Conservation (phyloP, 2,888 invertebrate species). For the Lissonota sp. region DNA sequence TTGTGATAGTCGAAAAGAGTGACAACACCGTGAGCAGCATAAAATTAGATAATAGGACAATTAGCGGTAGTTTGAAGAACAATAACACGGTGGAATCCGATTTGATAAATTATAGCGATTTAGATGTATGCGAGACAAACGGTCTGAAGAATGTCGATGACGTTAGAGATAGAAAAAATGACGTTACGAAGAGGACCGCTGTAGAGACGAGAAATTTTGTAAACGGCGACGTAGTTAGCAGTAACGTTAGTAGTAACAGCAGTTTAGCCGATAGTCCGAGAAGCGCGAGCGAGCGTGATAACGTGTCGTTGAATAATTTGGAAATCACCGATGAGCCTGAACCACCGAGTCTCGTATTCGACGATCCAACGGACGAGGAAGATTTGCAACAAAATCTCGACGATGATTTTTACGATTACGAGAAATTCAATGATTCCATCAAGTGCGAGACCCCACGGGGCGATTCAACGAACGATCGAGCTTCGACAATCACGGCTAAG, state of each 20-base stretch:
- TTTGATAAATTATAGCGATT: slow-evolving; percentile 64
- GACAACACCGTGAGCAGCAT: slow-evolving; percentile 76
- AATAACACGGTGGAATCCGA: slow-evolving; percentile 64
- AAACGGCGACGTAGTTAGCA: slow-evolving; percentile 72
- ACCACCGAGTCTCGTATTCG: slow-evolving; percentile 78
- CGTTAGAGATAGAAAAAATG: slow-evolving; percentile 66
- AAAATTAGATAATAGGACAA: slow-evolving; percentile 74
- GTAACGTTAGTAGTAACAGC: slow-evolving; percentile 77
- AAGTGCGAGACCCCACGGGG: slow-evolving; percentile 63
- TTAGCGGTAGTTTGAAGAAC: slow-evolving; percentile 71
- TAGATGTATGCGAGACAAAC: slow-evolving; percentile 67
- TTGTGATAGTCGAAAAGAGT: slow-evolving; percentile 77
- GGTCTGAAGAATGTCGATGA: slow-evolving; percentile 66
- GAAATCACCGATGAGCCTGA: slow-evolving; percentile 76
- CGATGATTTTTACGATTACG: slow-evolving; percentile 78
- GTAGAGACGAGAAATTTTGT: slow-evolving; percentile 65
- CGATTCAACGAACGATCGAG: slow-evolving; percentile 5
- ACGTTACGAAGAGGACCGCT: slow-evolving; percentile 26
- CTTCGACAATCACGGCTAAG: slow-evolving; percentile 28
- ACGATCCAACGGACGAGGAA: slow-evolving; percentile 75
- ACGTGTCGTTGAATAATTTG: slow-evolving; percentile 71
- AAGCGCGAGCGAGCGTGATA: slow-evolving; percentile 72
- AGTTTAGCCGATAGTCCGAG: slow-evolving; percentile 77
- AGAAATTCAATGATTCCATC: slow-evolving; percentile 73
- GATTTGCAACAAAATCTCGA: slow-evolving; percentile 73